Evolutionary conservation across 1,140 invertebrate species (phyloP).

Genomic region (Eciton burchellii): DNA sequence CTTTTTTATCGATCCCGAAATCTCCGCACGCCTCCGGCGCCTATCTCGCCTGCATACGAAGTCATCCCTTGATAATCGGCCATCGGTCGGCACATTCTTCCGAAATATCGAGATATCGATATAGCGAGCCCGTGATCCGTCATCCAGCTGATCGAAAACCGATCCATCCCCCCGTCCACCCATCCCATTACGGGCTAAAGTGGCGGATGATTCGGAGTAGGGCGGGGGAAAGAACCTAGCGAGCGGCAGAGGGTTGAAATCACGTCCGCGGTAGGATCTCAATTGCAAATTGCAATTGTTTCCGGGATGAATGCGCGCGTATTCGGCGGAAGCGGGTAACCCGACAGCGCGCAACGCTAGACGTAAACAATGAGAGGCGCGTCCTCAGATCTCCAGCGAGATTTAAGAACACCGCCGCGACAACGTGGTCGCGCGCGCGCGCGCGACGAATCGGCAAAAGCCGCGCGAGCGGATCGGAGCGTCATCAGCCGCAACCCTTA

Average conservation of each 20-base stretch:
- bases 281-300: too few species aligned
- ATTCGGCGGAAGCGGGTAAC: too few species aligned
- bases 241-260: too few species aligned
- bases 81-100: neutral
- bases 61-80: constrained; percentile 40
- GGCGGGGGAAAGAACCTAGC: too few species aligned
- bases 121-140: neutral
- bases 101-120: constrained; percentile 35
- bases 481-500: constrained; percentile 23
- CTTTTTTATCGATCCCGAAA: constrained; percentile 23
- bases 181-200: neutral
- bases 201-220: neutral
- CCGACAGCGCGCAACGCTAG: too few species aligned
- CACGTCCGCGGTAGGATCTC: too few species aligned
- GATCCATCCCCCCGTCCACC: constrained; percentile 6
- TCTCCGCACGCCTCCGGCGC: constrained; percentile 19
- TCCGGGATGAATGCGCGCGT: too few species aligned
- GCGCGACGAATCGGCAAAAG: constrained; percentile 38
- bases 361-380: too few species aligned
- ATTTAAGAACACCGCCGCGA: neutral
- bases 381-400: too few species aligned
- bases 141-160: neutral
- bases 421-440: too few species aligned
- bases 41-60: constrained; percentile 47
- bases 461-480: constrained; percentile 32